Evolutionary conservation across 2,113 vertebrate genomes (phyloP).

Genomic region (Coptodon bakossiorum): DNA sequence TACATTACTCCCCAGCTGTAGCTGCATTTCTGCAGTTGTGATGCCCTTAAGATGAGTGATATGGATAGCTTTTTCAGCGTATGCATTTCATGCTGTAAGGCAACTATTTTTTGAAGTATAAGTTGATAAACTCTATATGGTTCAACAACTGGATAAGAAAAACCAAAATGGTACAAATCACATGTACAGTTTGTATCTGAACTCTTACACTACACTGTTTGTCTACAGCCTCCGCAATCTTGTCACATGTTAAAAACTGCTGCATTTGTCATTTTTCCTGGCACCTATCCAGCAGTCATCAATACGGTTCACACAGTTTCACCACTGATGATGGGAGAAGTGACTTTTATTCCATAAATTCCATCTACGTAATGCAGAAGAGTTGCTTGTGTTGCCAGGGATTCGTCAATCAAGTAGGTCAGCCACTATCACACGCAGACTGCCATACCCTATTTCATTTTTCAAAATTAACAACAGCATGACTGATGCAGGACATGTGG

Average conservation of each 20-base stretch:
- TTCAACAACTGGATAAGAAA: background rate
- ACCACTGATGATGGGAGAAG: background rate
- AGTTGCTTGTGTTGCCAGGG: background rate
- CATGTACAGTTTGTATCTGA: fast-evolving
- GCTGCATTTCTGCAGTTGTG: background rate
- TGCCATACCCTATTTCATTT: background rate
- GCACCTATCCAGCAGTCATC: background rate
- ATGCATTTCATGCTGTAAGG: background rate
- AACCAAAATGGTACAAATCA: fast-evolving
- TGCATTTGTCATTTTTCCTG: background rate
- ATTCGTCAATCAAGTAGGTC: background rate
- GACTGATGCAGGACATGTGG: background rate
- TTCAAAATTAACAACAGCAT: background rate
- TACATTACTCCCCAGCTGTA: background rate
- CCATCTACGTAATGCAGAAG: background rate
- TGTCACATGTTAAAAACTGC: fast-evolving
- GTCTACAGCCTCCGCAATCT: fast-evolving
- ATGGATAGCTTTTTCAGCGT: background rate
- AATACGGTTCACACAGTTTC: background rate
- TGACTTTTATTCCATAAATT: background rate
- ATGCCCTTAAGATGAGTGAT: background rate
- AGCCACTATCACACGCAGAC: background rate
- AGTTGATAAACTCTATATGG: background rate
- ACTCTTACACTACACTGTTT: background rate
- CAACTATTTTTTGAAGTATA: background rate